phyloP scores from a whole-genome alignment of 2,797 vertebrate genomes.

The Silurus lanzhouensis region DNA sequence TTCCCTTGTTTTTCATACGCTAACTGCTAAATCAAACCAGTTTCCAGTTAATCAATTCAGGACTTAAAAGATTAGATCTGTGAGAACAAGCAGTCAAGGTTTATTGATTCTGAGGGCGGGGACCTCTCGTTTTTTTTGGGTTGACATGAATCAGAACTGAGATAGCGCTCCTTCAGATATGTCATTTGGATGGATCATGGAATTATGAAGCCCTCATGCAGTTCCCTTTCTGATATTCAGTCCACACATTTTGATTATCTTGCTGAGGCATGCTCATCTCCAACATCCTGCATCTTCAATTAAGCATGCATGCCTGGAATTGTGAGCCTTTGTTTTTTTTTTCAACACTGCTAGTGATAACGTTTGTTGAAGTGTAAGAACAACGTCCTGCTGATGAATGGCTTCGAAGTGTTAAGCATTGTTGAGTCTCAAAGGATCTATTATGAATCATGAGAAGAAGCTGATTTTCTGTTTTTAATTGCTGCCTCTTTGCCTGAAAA shows the following conservation, averaged over 20 bases:
- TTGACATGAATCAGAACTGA: not conserved
- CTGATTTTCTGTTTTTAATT: not conserved
- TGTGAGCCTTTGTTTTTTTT: not conserved
- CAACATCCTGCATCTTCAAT: not conserved
- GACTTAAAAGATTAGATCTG: not conserved
- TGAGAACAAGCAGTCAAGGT: not conserved
- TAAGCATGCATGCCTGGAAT: not conserved
- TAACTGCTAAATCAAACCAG: not conserved
- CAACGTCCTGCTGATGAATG: not conserved
- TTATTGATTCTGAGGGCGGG: not conserved
- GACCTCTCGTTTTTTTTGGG: not conserved
- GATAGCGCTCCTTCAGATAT: not conserved
- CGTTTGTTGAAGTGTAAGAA: not conserved
- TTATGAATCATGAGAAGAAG: not conserved
- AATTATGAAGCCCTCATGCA: not conserved
- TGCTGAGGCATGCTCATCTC: not conserved
- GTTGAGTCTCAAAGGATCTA: not conserved
- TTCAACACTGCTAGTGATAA: not conserved
- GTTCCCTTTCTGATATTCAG: not conserved
- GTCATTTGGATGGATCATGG: not conserved
- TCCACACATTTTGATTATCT: not conserved
- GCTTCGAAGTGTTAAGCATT: not conserved
- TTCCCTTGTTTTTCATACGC: not conserved
- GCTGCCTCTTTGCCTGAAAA: not conserved
- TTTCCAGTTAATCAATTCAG: not conserved